Conservation (phyloP, 2,888 invertebrate species). For the Hirtodrosophila trivittata region DNA sequence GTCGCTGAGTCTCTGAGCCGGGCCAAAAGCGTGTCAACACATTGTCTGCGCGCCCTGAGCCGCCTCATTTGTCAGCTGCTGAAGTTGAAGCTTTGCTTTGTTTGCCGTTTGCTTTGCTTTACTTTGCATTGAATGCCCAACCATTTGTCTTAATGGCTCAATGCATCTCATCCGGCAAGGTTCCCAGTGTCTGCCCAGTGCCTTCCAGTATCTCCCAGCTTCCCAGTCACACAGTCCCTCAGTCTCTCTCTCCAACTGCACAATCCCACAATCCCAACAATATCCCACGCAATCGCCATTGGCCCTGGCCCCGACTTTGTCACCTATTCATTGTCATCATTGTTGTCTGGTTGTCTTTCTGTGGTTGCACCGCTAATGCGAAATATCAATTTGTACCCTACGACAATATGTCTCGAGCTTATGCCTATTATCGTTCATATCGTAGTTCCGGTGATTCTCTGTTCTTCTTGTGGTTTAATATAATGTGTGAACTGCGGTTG, state of each 20-base stretch:
- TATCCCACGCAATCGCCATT: conserved; percentile 68
- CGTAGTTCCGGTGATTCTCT: conserved; percentile 65
- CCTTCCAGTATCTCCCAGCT: conserved; percentile 29
- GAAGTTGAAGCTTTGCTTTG: conserved; percentile 52
- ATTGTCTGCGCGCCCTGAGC: conserved; percentile 63
- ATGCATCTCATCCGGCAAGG: conserved; percentile 44
- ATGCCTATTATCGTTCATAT: conserved; percentile 54
- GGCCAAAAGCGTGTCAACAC: conserved; percentile 74
- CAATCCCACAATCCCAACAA: conserved; percentile 22
- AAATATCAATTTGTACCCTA: conserved; percentile 74
- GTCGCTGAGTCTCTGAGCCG: conserved; percentile 1
- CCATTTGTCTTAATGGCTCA: conserved; percentile 78
- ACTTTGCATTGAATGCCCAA: conserved; percentile 41
- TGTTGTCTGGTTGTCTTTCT: conserved; percentile 9
- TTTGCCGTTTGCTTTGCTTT: conserved; percentile 48
- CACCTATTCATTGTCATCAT: conserved; percentile 66
- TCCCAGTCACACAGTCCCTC: conserved; percentile 38
- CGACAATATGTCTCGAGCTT: conserved; percentile 55
- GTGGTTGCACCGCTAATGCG: conserved; percentile 61
- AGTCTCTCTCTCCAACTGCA: conserved; percentile 19
- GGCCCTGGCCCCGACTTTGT: conserved; percentile 63
- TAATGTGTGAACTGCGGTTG: conserved; percentile 57
- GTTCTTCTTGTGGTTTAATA: conserved; percentile 23
- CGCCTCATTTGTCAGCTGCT: conserved; percentile 69
- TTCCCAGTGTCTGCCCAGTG: conserved; percentile 25